Percentiles rank a stretch among this genome's conserved stretches.
phyloP scores from a whole-genome alignment of 2,797 vertebrate genomes.

The Lateolabrax maculatus region DNA sequence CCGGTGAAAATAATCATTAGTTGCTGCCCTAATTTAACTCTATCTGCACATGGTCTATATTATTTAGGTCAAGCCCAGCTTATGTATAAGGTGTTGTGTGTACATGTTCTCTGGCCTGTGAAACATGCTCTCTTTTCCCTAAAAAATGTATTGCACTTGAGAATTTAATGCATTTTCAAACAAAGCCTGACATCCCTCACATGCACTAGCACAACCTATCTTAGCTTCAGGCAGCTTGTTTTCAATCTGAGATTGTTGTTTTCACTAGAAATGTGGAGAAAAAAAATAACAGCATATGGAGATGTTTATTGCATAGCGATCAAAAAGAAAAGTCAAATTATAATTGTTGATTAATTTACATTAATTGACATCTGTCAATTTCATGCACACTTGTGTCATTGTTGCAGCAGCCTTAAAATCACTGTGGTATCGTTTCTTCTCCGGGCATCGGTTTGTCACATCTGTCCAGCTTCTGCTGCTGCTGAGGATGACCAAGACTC shows the following conservation, averaged over 20 bases:
- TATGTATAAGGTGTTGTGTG: constrained; percentile 2
- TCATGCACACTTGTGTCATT: constrained; percentile 4
- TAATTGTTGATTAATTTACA: neutral
- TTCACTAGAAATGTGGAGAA: constrained; percentile 1
- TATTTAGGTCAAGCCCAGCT: neutral
- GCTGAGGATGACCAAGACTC: constrained; percentile 20
- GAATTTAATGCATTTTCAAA: constrained; percentile 39
- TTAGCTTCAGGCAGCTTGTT: constrained; percentile 9
- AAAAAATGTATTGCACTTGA: constrained; percentile 24
- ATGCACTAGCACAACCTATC: neutral
- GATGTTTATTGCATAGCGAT: neutral
- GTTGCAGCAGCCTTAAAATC: constrained; percentile 1
- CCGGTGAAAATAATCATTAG: neutral
- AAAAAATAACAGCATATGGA: constrained; percentile 10
- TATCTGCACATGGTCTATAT: neutral
- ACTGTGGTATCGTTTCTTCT: constrained; percentile 25
- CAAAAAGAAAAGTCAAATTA: neutral
- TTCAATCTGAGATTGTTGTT: constrained; percentile 9
- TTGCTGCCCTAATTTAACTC: neutral
- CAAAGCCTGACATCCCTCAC: constrained; percentile 32
- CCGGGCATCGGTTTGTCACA: constrained; percentile 18
- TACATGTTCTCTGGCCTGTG: neutral
- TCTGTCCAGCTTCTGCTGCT: constrained; percentile 10
- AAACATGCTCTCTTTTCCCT: neutral
- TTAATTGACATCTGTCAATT: constrained; percentile 3